Conservation (phyloP, 1,140 invertebrate species). For the Drosophila repletoides region DNA sequence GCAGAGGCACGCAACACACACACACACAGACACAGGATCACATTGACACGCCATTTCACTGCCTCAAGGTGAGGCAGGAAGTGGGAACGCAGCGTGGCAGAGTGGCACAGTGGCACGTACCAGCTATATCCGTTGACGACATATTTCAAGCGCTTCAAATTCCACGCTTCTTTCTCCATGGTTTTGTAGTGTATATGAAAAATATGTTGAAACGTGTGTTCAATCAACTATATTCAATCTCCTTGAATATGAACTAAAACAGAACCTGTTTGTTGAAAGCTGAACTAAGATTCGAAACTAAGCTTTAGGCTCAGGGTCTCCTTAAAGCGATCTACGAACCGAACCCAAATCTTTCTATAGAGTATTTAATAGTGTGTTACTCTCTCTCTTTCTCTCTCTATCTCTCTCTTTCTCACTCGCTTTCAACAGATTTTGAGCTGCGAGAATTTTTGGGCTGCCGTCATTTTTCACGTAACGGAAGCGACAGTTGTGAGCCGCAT, state of each 20-base stretch:
- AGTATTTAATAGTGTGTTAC: too few species aligned
- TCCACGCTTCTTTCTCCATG: constrained; percentile 2
- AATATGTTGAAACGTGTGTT: too few species aligned
- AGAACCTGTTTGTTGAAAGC: too few species aligned
- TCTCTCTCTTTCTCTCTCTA: not conserved
- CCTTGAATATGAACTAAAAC: too few species aligned
- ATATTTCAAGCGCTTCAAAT: not conserved
- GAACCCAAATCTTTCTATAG: too few species aligned
- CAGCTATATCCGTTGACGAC: constrained; percentile 34
- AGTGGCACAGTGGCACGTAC: not conserved
- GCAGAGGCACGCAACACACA: constrained; percentile 5
- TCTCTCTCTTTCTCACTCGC: not conserved
- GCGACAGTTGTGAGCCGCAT: constrained; percentile 58
- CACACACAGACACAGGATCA: constrained; percentile 54
- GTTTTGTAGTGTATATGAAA: constrained; percentile 18
- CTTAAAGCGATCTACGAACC: too few species aligned
- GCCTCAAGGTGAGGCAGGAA: too few species aligned
- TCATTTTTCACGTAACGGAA: constrained; percentile 33
- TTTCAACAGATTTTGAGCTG: not conserved
- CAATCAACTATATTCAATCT: too few species aligned
- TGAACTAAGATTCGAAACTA: too few species aligned
- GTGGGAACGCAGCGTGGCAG: not conserved
- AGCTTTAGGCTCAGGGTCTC: too few species aligned
- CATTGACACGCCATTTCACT: constrained; percentile 41
- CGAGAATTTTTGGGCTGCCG: constrained; percentile 13